Conservation (phyloP, 2,797 vertebrate species). For the Odontamblyopus lacepedii region DNA sequence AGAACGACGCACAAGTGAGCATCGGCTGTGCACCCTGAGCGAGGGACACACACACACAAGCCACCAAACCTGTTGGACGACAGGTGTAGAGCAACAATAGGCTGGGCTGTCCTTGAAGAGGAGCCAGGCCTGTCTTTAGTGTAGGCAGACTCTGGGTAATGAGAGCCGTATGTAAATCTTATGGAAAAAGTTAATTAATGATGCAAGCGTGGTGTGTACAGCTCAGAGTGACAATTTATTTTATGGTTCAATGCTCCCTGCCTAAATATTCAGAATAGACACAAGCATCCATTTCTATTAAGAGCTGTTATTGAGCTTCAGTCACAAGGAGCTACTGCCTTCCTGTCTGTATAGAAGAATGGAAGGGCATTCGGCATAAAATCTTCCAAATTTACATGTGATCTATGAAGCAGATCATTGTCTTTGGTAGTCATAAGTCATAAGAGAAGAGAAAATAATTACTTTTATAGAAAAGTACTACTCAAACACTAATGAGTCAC, state of each 20-base stretch:
- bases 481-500: too few species aligned
- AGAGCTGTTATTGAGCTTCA: not conserved
- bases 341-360: not conserved
- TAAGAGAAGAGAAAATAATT: not conserved
- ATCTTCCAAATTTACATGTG: not conserved
- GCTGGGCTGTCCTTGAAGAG: slow-evolving; percentile 17
- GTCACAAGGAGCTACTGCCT: not conserved
- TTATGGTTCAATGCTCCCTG: not conserved
- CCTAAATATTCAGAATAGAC: not conserved
- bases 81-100: slow-evolving; percentile 62
- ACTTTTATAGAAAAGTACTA: not conserved
- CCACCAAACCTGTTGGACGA: slow-evolving; percentile 59
- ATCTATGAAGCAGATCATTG: not conserved
- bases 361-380: not conserved
- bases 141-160: slow-evolving; percentile 22
- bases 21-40: slow-evolving; percentile 12
- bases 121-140: slow-evolving; percentile 25
- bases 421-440: not conserved
- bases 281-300: not conserved
- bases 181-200: slow-evolving; percentile 32
- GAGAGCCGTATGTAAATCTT: slow-evolving; percentile 43
- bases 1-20: slow-evolving; percentile 18
- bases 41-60: slow-evolving; percentile 22
- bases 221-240: not conserved
- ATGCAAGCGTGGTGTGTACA: slow-evolving; percentile 23